Evolutionary conservation across 1,140 invertebrate species (phyloP), one percentile per base, ranked within the genome.

Genomic region (Grapholita molesta): DNA sequence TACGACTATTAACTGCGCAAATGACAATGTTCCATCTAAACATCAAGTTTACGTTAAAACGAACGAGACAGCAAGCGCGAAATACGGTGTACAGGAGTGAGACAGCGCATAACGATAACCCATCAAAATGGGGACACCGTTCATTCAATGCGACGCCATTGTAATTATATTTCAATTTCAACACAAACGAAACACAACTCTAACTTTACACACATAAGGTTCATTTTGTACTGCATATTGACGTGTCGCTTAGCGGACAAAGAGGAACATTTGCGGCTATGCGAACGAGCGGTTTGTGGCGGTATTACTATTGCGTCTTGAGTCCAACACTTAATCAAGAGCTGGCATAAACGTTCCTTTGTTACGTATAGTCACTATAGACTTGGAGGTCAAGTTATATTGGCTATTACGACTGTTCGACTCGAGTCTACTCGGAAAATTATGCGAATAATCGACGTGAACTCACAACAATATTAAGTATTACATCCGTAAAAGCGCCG

Each of bases 101-200:
- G 55, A 61, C 24, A 32, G 55, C 55, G n/a, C 25, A 28, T 61
- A 32, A 30, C 55, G 55, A 61, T 61, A 61, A 28, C 42, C 15
- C 55, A 61, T 28, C 25, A 61, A 61, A 61, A 61, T 12, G 55
- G 55, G 55, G 55, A 61, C 55, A 57, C 8, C n/a, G 12, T 57
- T 57, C 23, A 24, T 25, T 57, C 24, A 57, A 57, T 57, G 21
- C 24, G 21, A 28, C 21, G 48, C 48, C 23, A 28, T 32, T 32
- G 25, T 28, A 28, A 61, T 8, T 12, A 15, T 61, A 30, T 30
- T 61, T 12, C 6, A 32, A 28, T 61, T 32, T 18, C 1, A 61
- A 30, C 12, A n/a, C n/a, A 61, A n/a, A n/a, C 4, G 11, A 61
- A 32, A 61, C 18, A 18, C 0, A 15, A 30, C 25, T 32, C 6